phyloP scores from a whole-genome alignment of 2,888 invertebrate genomes.

The Cremastinae sp. region DNA sequence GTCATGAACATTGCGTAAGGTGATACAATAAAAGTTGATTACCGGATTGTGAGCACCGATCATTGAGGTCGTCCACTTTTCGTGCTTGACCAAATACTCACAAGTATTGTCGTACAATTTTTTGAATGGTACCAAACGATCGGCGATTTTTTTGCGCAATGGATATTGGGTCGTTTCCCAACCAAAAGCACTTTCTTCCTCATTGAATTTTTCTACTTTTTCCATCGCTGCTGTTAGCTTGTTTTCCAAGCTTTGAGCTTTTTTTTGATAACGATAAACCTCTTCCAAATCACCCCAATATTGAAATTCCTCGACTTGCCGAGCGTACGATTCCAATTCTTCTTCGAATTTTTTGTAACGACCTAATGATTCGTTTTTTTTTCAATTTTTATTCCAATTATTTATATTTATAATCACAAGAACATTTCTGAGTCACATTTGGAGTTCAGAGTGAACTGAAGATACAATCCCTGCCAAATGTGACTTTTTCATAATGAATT shows the following conservation, averaged over 20 bases:
- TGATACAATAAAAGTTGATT: no score
- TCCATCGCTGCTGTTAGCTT: constrained; percentile 88
- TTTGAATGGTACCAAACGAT: constrained; percentile 91
- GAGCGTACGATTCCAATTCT: constrained; percentile 89
- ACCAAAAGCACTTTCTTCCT: constrained; percentile 93
- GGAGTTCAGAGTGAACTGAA: no score
- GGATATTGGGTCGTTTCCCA: constrained; percentile 96
- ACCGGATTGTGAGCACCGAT: constrained; percentile 92
- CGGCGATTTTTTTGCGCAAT: constrained; percentile 88
- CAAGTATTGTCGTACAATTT: constrained; percentile 92
- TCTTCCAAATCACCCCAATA: constrained; percentile 92
- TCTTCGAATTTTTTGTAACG: constrained; percentile 91
- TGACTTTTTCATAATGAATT: no score
- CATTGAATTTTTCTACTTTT: constrained; percentile 94
- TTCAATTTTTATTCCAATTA: neutral
- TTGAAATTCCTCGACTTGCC: constrained; percentile 92
- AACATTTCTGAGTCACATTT: no score
- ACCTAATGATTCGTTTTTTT: constrained; percentile 67
- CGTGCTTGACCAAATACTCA: constrained; percentile 91
- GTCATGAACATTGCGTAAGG: no score
- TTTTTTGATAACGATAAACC: constrained; percentile 89
- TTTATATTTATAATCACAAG: no score
- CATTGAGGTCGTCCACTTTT: constrained; percentile 90
- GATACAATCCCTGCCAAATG: no score
- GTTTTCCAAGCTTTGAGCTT: constrained; percentile 88